Evolutionary conservation across 2,888 invertebrate species (phyloP).

Genomic region (Cephonodes hylas): DNA sequence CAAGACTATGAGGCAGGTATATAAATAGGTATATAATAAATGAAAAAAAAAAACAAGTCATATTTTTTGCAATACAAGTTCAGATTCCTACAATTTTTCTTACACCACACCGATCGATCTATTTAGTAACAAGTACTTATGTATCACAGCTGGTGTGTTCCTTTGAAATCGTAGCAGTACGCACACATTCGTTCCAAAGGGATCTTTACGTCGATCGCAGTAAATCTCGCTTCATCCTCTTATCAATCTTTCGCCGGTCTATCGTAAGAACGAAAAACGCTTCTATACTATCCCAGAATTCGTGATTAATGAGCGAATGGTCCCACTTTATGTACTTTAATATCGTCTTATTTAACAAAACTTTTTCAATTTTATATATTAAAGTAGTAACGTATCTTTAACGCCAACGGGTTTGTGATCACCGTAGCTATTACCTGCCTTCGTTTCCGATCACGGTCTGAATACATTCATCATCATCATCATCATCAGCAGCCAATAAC

Average conservation of each 20-base stretch:
- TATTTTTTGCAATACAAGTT: too few species aligned
- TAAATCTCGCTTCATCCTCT: background rate
- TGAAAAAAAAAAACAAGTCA: too few species aligned
- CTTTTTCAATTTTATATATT: background rate
- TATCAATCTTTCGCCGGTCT: background rate
- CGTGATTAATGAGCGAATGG: background rate
- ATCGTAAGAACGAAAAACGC: background rate
- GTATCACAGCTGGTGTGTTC: background rate
- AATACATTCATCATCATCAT: too few species aligned
- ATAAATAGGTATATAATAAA: too few species aligned
- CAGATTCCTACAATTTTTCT: too few species aligned
- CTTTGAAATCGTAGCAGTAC: background rate
- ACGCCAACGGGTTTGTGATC: too few species aligned
- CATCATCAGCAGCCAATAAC: too few species aligned
- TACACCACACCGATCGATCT: background rate
- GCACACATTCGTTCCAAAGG: background rate
- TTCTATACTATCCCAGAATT: background rate
- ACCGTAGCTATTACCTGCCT: too few species aligned
- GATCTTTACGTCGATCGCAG: background rate
- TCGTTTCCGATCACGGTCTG: too few species aligned
- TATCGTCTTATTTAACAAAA: background rate
- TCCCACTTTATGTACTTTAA: background rate
- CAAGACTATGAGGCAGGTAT: too few species aligned
- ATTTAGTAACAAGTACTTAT: background rate
- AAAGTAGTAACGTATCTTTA: too few species aligned